Conservation (phyloP, 2,113 vertebrate genomes). For the Rutilus rutilus region DNA sequence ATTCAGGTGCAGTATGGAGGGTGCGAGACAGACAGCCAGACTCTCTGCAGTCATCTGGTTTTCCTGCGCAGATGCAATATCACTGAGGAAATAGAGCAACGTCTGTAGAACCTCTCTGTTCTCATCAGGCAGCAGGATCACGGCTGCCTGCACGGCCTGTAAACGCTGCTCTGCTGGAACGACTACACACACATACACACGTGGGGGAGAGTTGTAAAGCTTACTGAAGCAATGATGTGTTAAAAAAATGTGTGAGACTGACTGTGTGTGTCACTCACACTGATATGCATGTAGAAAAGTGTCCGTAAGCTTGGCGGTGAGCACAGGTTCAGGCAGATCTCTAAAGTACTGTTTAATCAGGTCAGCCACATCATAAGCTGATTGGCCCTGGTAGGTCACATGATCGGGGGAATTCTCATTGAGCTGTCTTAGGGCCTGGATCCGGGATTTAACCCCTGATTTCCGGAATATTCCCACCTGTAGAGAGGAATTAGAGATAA, state of each 20-base stretch:
- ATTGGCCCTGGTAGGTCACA: slow-evolving; percentile 83
- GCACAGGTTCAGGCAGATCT: slow-evolving; percentile 85
- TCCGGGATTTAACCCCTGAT: slow-evolving; percentile 87
- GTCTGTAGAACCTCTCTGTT: slow-evolving; percentile 89
- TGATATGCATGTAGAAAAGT: slow-evolving; percentile 89
- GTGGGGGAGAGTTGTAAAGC: not conserved
- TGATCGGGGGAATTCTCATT: slow-evolving; percentile 82
- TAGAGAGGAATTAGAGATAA: not conserved
- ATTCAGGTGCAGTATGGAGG: slow-evolving; percentile 88
- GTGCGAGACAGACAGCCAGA: slow-evolving; percentile 86
- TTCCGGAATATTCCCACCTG: slow-evolving; percentile 90
- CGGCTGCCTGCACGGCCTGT: slow-evolving; percentile 78
- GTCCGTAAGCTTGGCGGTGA: slow-evolving; percentile 85
- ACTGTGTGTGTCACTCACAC: slow-evolving; percentile 70
- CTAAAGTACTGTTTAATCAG: slow-evolving; percentile 88
- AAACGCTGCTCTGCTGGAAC: slow-evolving; percentile 83
- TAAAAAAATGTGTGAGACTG: not conserved
- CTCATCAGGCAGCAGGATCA: slow-evolving; percentile 85
- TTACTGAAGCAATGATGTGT: not conserved
- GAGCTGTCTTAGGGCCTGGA: slow-evolving; percentile 82
- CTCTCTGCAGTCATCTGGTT: slow-evolving; percentile 89
- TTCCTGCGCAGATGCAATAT: slow-evolving; percentile 81
- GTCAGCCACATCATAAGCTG: slow-evolving; percentile 85
- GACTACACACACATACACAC: slow-evolving; percentile 71
- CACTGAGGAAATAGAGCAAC: slow-evolving; percentile 86